A percentile compares a stretch with the other conserved stretches of the same genome.
Evolutionary conservation across 2,113 vertebrate species (phyloP).

Genomic region (Sus scrofa): T2T-Sscrofa CM000814.6:14829001-14829500

Average conservation of each 20-base stretch:
- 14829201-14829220: slow-evolving; percentile 19
- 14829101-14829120: slow-evolving; percentile 52
- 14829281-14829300: slow-evolving; percentile 42
- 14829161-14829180: not conserved
- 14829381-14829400: not conserved
- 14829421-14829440: not conserved
- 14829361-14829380: not conserved
- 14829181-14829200: slow-evolving; percentile 32
- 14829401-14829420: not conserved
- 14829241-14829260: slow-evolving; percentile 51
- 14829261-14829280: not conserved
- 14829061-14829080: slow-evolving; percentile 80
- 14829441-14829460: not conserved
- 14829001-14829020: slow-evolving; percentile 78
- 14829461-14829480: not conserved
- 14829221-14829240: slow-evolving; percentile 3
- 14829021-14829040: slow-evolving; percentile 67
- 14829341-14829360: slow-evolving; percentile 12
- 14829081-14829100: slow-evolving; percentile 74
- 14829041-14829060: slow-evolving; percentile 77
- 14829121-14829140: slow-evolving; percentile 55
- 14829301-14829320: slow-evolving; percentile 21
- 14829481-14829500: not conserved
- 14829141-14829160: slow-evolving; percentile 53
- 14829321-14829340: not conserved